These are phyloP conservation scores for Sternarchorhynchus goeldii DNA, from an alignment of 2,797 vertebrate species.

Conservation along the genomic window DNA sequence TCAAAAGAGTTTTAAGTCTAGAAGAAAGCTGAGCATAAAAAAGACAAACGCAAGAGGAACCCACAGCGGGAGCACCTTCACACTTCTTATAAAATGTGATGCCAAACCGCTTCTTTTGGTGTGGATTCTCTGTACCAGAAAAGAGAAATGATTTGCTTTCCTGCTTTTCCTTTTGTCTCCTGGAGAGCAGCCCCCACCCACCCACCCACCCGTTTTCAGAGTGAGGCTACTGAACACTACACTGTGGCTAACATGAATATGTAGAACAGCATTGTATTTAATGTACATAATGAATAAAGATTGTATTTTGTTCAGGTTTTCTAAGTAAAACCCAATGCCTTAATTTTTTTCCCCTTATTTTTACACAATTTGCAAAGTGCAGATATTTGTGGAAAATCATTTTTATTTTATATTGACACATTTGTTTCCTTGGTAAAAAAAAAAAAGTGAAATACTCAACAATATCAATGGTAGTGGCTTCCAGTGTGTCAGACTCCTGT, in stretches of 20 bases:
- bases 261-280: slow-evolving; percentile 91
- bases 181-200: neutral
- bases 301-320: slow-evolving; percentile 99
- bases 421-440: slow-evolving; percentile 15
- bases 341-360: slow-evolving; percentile 36
- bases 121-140: slow-evolving; percentile 54
- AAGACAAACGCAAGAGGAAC: slow-evolving; percentile 49
- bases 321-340: slow-evolving; percentile 73
- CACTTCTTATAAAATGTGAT: slow-evolving; percentile 52
- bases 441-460: slow-evolving; percentile 26
- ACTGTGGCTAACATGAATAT: slow-evolving; percentile 83
- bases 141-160: slow-evolving; percentile 41
- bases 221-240: slow-evolving; percentile 72
- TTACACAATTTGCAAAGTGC: slow-evolving; percentile 6
- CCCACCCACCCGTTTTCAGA: slow-evolving; percentile 25
- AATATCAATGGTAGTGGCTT: slow-evolving; percentile 63
- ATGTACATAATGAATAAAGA: slow-evolving; percentile 97
- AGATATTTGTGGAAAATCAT: slow-evolving; percentile 1
- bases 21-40: slow-evolving; percentile 45
- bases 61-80: slow-evolving; percentile 36
- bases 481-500: slow-evolving; percentile 84
- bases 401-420: neutral
- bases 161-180: slow-evolving; percentile 31
- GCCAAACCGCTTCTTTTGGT: slow-evolving; percentile 68
- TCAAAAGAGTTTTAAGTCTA: slow-evolving; percentile 55